Conservation (phyloP, 2,113 vertebrate species). For the Crotalus horridus region DNA sequence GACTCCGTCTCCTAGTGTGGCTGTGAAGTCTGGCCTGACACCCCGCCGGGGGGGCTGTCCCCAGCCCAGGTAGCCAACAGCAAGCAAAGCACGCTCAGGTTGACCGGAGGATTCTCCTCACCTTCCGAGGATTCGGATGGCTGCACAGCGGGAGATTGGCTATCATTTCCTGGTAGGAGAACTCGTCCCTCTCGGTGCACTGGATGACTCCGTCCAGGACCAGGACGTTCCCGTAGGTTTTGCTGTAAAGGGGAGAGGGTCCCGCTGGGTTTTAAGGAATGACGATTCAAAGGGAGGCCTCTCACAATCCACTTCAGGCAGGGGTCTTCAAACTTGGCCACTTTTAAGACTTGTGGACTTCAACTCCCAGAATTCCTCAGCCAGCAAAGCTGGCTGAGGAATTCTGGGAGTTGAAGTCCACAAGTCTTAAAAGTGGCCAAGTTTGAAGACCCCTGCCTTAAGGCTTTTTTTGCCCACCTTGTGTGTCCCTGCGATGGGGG, state of each 20-base stretch:
- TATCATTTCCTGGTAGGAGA: conserved; percentile 98
- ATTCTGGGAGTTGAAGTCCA: too few species aligned
- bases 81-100: not conserved
- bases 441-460: too few species aligned
- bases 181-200: conserved; percentile 95
- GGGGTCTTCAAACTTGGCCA: too few species aligned
- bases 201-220: conserved; percentile 96
- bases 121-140: conserved; percentile 91
- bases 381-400: too few species aligned
- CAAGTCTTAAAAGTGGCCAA: too few species aligned
- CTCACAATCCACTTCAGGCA: too few species aligned
- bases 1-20: not conserved
- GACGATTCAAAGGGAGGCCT: not conserved
- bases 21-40: not conserved
- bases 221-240: conserved; percentile 94
- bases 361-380: too few species aligned
- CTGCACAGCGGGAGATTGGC: conserved; percentile 92
- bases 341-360: too few species aligned
- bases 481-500: too few species aligned
- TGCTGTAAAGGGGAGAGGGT: conserved; percentile 70
- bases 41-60: too few species aligned
- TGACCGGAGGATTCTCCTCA: conserved; percentile 45
- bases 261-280: not conserved
- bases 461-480: too few species aligned
- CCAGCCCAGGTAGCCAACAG: not conserved